Percentiles rank a stretch among this genome's conserved stretches.
These are phyloP conservation scores for Acleris laterana DNA, from an alignment of 2,888 invertebrate species.

Conservation along the genomic window DNA sequence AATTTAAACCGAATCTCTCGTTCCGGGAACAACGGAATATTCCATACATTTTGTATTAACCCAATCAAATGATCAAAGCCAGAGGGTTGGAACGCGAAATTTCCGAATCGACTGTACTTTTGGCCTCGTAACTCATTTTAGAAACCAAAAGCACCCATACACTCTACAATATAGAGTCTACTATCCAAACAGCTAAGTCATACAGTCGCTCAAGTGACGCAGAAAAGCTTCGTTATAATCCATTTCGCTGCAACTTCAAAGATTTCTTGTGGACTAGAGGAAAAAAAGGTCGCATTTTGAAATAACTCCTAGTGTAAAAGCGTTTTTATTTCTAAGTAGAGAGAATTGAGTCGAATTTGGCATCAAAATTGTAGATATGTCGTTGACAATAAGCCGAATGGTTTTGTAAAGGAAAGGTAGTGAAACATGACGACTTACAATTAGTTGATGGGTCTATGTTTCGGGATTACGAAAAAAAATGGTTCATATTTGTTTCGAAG, in stretches of 20 bases:
- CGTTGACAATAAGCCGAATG: no score
- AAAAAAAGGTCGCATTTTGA: no score
- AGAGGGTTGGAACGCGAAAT: constrained; percentile 50
- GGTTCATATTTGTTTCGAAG: no score
- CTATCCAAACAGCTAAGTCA: background rate
- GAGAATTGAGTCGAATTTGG: no score
- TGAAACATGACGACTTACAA: no score
- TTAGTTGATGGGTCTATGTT: no score
- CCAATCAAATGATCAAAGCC: constrained; percentile 59
- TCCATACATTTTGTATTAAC: constrained; percentile 45
- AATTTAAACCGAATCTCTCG: constrained; percentile 30
- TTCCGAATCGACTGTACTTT: constrained; percentile 2
- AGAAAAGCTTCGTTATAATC: constrained; percentile 58
- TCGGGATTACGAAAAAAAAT: no score
- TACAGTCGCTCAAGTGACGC: background rate
- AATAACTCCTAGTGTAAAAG: no score
- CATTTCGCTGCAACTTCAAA: constrained; percentile 50
- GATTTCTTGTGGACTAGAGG: constrained; percentile 6
- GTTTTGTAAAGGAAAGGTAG: no score
- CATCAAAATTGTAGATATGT: no score
- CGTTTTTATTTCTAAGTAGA: no score
- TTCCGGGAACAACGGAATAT: constrained; percentile 32
- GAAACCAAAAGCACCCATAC: background rate
- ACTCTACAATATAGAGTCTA: background rate
- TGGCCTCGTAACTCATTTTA: background rate